phyloP scores from a whole-genome alignment of 2,888 invertebrate genomes.

The Dendrolimus pini region DNA sequence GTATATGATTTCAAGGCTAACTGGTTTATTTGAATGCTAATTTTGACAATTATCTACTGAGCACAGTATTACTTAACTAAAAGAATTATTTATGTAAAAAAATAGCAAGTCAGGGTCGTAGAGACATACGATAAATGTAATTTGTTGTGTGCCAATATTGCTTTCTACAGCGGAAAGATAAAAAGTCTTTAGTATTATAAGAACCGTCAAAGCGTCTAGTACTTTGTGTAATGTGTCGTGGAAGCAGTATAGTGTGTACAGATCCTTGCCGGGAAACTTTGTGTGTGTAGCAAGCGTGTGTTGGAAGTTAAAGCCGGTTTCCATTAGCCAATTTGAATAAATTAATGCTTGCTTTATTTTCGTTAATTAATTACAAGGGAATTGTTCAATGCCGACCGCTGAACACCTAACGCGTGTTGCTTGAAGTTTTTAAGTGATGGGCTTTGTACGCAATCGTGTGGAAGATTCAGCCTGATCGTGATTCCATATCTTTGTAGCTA shows the following conservation, averaged over 20 bases:
- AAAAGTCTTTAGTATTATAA: neutral
- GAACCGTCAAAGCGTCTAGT: neutral
- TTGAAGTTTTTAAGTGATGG: no score
- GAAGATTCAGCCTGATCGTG: no score
- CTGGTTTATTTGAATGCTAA: neutral
- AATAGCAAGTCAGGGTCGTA: neutral
- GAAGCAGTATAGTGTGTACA: neutral
- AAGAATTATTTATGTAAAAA: neutral
- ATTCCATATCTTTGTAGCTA: no score
- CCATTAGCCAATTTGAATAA: constrained; percentile 8
- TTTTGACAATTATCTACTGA: neutral
- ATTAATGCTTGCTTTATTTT: neutral
- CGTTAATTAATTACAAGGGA: neutral
- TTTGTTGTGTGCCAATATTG: neutral
- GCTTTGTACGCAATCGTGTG: no score
- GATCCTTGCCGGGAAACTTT: constrained; percentile 2
- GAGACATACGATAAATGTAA: neutral
- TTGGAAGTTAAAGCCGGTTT: constrained; percentile 9
- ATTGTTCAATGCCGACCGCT: no score
- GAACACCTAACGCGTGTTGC: no score
- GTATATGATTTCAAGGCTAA: constrained; percentile 9
- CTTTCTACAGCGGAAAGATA: neutral
- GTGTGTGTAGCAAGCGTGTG: constrained; percentile 4
- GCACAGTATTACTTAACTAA: no score
- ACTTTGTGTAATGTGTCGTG: neutral